Evolutionary conservation across 2,797 vertebrate genomes (phyloP).

Genomic region (Coregonus suidteri): DNA sequence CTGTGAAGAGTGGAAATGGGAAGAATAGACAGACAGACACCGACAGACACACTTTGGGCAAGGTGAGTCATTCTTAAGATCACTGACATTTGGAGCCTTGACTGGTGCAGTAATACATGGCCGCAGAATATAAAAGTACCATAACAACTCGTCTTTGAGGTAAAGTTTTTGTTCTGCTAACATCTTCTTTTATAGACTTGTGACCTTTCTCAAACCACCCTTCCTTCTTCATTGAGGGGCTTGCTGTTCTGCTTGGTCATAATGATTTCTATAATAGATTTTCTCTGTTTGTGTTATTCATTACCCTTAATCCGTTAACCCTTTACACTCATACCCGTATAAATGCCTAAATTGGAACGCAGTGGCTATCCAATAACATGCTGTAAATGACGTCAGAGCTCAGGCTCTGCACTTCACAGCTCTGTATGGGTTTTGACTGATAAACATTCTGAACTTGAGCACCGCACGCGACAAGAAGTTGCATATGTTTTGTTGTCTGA

Average conservation of each 20-base stretch:
- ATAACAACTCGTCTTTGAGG: constrained; percentile 10
- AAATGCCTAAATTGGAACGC: too few species aligned
- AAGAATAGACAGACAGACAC: neutral
- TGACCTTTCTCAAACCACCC: constrained; percentile 27
- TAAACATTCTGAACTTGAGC: too few species aligned
- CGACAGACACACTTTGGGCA: neutral
- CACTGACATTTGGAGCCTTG: constrained; percentile 7
- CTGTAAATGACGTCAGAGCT: too few species aligned
- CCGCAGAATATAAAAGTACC: too few species aligned
- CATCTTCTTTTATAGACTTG: too few species aligned
- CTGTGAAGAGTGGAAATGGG: neutral
- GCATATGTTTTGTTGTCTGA: too few species aligned
- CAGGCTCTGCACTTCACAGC: too few species aligned
- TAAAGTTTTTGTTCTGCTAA: neutral
- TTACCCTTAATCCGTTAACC: constrained; percentile 38
- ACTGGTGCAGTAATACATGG: constrained; percentile 33
- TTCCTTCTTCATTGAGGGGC: constrained; percentile 21
- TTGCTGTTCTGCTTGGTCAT: constrained; percentile 28
- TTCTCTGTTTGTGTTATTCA: constrained; percentile 50
- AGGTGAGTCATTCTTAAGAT: constrained; percentile 49
- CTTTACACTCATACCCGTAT: too few species aligned
- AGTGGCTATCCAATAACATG: too few species aligned
- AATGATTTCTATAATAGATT: constrained; percentile 47
- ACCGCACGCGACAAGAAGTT: too few species aligned
- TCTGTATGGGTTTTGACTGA: too few species aligned